A percentile compares a stretch with the other conserved stretches of the same genome.
These are phyloP conservation scores for Drosophila eohydei DNA, from an alignment of 2,888 invertebrate species.

Conservation along the genomic window DNA sequence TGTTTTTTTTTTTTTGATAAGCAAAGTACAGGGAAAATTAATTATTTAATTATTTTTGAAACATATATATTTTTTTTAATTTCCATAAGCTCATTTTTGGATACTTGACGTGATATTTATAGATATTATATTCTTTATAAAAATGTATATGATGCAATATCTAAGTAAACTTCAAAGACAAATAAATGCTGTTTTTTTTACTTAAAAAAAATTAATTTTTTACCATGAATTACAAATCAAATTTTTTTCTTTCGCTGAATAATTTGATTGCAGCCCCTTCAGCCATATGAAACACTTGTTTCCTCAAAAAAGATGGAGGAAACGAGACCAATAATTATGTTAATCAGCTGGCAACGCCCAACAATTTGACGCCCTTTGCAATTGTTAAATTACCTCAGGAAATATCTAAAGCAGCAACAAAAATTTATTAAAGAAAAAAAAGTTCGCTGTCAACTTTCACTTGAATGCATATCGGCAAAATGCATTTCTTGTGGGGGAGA, in stretches of 20 bases:
- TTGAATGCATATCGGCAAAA: constrained; percentile 46
- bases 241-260: too few relatives aligned
- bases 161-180: too few relatives aligned
- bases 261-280: background rate
- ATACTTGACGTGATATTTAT: too few relatives aligned
- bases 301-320: background rate
- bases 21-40: background rate
- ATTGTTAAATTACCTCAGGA: constrained; percentile 35
- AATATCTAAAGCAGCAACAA: constrained; percentile 28
- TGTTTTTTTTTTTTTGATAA: background rate
- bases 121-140: too few relatives aligned
- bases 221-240: background rate
- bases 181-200: too few relatives aligned
- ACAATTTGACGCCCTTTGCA: constrained; percentile 47
- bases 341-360: constrained; percentile 43
- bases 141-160: too few relatives aligned
- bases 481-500: constrained; percentile 37
- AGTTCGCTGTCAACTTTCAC: constrained; percentile 65
- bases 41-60: background rate
- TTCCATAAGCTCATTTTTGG: too few relatives aligned
- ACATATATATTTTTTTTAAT: too few relatives aligned
- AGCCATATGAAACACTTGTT: constrained; percentile 9
- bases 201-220: too few relatives aligned
- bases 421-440: constrained; percentile 12
- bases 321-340: constrained; percentile 38